Percentiles rank a stretch among this genome's conserved stretches.
Evolutionary conservation across 2,113 vertebrate species (phyloP).

Genomic region (Hyperopisus bebe): DNA sequence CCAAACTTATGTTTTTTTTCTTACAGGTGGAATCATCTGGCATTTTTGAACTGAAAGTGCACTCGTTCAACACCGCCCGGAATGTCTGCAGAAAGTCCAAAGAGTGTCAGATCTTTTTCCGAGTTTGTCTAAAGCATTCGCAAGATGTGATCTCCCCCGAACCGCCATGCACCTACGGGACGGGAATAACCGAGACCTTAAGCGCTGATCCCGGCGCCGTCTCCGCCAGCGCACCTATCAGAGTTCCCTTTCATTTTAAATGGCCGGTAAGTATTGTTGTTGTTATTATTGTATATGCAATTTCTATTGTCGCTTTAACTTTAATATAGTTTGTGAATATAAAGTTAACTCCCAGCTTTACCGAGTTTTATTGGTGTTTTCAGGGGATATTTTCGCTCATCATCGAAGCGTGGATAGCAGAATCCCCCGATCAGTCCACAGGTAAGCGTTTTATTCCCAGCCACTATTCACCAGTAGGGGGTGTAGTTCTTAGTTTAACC

Average conservation of each 20-base stretch:
- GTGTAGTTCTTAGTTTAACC: neutral
- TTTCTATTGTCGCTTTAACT: neutral
- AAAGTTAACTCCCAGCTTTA: neutral
- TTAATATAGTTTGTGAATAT: neutral
- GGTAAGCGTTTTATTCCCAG: slow-evolving; percentile 48
- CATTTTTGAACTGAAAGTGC: slow-evolving; percentile 79
- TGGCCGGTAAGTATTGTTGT: slow-evolving; percentile 72
- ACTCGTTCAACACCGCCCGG: slow-evolving; percentile 60
- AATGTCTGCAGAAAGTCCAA: slow-evolving; percentile 44
- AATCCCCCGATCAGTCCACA: slow-evolving; percentile 56
- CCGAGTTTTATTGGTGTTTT: neutral
- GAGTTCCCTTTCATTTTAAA: slow-evolving; percentile 69
- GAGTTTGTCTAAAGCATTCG: slow-evolving; percentile 75
- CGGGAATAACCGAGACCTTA: slow-evolving; percentile 56
- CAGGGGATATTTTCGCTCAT: slow-evolving; percentile 77
- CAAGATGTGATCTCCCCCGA: slow-evolving; percentile 64
- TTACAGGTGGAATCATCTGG: slow-evolving; percentile 61
- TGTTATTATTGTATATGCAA: neutral
- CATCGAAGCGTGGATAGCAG: slow-evolving; percentile 74
- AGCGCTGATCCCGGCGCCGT: slow-evolving; percentile 52
- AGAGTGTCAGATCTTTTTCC: slow-evolving; percentile 75
- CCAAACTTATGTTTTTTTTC: neutral
- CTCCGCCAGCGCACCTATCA: slow-evolving; percentile 56
- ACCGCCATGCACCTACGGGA: slow-evolving; percentile 72
- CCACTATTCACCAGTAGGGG: slow-evolving; percentile 2